Evolutionary conservation across 2,888 invertebrate genomes (phyloP).

Genomic region (Blastobasis adustella): DNA sequence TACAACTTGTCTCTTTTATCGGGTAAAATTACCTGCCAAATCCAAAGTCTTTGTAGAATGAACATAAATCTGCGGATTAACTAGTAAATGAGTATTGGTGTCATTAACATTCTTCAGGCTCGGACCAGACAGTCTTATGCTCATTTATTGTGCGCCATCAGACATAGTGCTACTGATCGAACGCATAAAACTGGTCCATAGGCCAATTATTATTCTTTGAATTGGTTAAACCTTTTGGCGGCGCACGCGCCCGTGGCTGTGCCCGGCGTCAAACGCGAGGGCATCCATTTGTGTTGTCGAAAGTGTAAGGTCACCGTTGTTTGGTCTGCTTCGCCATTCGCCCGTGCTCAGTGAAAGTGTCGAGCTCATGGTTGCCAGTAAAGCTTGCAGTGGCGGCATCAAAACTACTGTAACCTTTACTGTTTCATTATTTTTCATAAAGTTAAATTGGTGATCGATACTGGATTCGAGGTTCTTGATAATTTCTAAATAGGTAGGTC

Average conservation of each 20-base stretch:
- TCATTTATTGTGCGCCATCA: too few relatives aligned
- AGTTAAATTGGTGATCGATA: too few relatives aligned
- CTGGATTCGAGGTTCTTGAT: too few relatives aligned
- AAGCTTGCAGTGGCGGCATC: slow-evolving; percentile 11
- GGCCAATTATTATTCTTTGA: slow-evolving; percentile 22
- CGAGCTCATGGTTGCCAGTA: slow-evolving; percentile 11
- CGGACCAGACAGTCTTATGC: too few relatives aligned
- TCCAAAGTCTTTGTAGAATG: too few relatives aligned
- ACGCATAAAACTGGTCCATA: slow-evolving; percentile 1
- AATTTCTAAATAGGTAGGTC: neutral
- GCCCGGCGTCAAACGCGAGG: slow-evolving; percentile 10
- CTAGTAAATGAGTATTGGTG: too few relatives aligned
- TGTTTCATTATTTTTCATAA: too few relatives aligned
- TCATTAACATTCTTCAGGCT: too few relatives aligned
- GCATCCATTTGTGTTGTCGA: slow-evolving; percentile 13
- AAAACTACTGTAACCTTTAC: too few relatives aligned
- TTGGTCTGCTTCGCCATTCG: slow-evolving; percentile 15
- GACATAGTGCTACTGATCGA: neutral
- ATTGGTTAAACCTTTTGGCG: slow-evolving; percentile 11
- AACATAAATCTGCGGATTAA: too few relatives aligned
- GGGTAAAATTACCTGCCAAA: too few relatives aligned
- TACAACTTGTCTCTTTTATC: too few relatives aligned
- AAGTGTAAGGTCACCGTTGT: slow-evolving; percentile 30
- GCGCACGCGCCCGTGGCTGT: slow-evolving; percentile 9
- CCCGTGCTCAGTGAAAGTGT: slow-evolving; percentile 58